phyloP scores from a whole-genome alignment of 2,797 vertebrate genomes.

The Rousettus madagascariensis region DNA sequence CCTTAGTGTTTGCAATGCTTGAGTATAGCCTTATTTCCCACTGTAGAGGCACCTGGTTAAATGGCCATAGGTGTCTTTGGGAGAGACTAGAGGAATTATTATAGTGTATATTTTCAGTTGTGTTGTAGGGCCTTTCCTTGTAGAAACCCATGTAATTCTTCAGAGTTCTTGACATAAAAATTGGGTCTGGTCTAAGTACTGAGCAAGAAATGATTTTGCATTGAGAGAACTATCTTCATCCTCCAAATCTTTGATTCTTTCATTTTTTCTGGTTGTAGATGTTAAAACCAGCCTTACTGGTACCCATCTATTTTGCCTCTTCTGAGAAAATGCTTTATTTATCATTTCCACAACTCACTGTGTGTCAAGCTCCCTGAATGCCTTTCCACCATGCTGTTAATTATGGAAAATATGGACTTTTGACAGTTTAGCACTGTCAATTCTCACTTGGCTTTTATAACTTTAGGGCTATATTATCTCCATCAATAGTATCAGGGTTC shows the following conservation, averaged over 20 bases:
- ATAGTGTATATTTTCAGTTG: neutral
- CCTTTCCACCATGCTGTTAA: neutral
- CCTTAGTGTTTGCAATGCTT: neutral
- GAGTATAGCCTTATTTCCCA: neutral
- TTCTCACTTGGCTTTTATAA: neutral
- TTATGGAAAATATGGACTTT: neutral
- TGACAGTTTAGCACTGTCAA: neutral
- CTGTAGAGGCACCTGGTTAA: neutral
- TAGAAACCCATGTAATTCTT: neutral
- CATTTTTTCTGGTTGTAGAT: neutral
- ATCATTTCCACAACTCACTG: neutral
- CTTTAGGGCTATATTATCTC: neutral
- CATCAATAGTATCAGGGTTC: neutral
- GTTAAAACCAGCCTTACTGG: neutral
- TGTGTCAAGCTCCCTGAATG: neutral
- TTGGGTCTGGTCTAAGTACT: neutral
- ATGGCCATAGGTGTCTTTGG: neutral
- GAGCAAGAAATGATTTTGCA: neutral
- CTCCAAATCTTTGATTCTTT: neutral
- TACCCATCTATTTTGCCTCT: neutral
- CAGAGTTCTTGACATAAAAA: neutral
- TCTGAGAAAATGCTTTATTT: neutral
- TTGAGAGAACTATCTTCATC: neutral
- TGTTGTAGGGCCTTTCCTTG: neutral
- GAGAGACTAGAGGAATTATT: neutral